Evolutionary conservation across 2,888 invertebrate genomes (phyloP).

Genomic region (Drosophila subquinaria): DNA sequence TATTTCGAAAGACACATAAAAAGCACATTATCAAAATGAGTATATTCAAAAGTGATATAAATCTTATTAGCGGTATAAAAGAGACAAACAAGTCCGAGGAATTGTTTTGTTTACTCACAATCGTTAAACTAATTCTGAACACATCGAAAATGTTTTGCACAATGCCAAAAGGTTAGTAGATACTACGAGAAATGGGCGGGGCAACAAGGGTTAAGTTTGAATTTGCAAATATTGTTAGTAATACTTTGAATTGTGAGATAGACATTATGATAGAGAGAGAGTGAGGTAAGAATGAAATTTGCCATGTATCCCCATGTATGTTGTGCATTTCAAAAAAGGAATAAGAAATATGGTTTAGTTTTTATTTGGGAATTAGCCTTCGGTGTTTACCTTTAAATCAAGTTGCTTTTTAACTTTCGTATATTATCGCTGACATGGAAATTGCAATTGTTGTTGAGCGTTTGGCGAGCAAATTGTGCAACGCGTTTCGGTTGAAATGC

Average conservation of each 20-base stretch:
- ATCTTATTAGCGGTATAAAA: conserved; percentile 36
- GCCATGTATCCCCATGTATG: conserved; percentile 13
- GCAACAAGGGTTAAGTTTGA: conserved; percentile 30
- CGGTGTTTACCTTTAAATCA: conserved; percentile 43
- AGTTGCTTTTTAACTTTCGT: background rate
- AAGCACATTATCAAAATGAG: conserved; percentile 56
- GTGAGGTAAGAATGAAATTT: conserved; percentile 22
- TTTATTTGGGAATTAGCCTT: background rate
- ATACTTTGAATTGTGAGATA: background rate
- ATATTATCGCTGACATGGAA: conserved; percentile 29
- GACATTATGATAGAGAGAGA: background rate
- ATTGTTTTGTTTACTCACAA: conserved; percentile 1
- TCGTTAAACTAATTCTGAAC: conserved; percentile 12
- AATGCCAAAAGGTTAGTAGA: conserved; percentile 71
- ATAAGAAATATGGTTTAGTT: conserved; percentile 4
- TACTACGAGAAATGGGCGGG: conserved; percentile 13
- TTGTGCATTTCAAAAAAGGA: conserved; percentile 23
- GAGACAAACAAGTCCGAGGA: conserved; percentile 11
- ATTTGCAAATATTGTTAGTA: conserved; percentile 26
- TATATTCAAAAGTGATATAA: conserved; percentile 48
- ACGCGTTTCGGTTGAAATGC: conserved; percentile 65
- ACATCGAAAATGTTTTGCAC: conserved; percentile 48
- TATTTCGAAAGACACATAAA: conserved; percentile 50
- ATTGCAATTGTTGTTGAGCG: conserved; percentile 27
- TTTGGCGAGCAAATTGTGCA: conserved; percentile 29